Conservation (phyloP, 2,888 invertebrate genomes). For the Parnassius glacialis region DNA sequence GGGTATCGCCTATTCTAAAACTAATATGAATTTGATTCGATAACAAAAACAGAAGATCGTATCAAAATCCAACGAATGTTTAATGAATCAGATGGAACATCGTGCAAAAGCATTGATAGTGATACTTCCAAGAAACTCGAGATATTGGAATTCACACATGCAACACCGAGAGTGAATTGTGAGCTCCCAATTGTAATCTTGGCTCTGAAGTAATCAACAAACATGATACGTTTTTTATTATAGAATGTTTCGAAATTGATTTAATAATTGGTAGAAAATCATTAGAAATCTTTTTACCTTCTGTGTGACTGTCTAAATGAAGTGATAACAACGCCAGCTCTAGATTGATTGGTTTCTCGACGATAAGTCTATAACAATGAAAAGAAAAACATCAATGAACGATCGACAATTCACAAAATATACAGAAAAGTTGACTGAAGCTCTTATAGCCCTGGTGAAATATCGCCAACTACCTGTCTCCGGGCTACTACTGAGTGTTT, state of each 20-base stretch:
- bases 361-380: slow-evolving; percentile 66
- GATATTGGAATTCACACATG: slow-evolving; percentile 47
- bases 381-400: neutral
- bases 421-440: no score
- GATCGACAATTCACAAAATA: no score
- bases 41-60: slow-evolving; percentile 21
- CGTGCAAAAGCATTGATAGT: slow-evolving; percentile 55
- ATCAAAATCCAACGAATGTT: slow-evolving; percentile 12
- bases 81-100: slow-evolving; percentile 32
- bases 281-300: slow-evolving; percentile 78
- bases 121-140: slow-evolving; percentile 35
- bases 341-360: slow-evolving; percentile 76
- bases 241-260: slow-evolving; percentile 33
- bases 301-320: slow-evolving; percentile 93
- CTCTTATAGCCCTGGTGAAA: no score
- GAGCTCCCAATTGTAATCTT: slow-evolving; percentile 43
- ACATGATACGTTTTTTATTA: slow-evolving; percentile 31
- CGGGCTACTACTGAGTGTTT: no score
- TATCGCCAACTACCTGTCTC: no score
- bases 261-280: slow-evolving; percentile 8
- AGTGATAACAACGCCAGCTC: slow-evolving; percentile 94
- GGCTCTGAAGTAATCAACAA: slow-evolving; percentile 42
- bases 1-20: slow-evolving; percentile 23
- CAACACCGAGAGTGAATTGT: slow-evolving; percentile 58
- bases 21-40: neutral